A percentile compares a stretch with the other conserved stretches of the same genome.
Evolutionary conservation across 2,113 vertebrate genomes (phyloP).

Genomic region (Tonatia bakeri): DNA sequence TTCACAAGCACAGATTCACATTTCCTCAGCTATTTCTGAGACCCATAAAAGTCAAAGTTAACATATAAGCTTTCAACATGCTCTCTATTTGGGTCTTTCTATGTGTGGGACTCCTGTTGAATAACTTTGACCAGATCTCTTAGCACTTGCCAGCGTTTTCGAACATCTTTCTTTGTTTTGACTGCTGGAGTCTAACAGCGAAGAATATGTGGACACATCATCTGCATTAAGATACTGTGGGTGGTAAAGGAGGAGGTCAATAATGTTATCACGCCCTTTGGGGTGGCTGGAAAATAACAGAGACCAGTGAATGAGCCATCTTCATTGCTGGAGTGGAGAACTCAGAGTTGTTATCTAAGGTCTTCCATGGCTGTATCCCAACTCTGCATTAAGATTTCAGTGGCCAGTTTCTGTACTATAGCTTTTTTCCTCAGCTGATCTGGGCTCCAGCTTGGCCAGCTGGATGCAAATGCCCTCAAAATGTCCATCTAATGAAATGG

Average conservation of each 20-base stretch:
- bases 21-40: neutral
- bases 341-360: slow-evolving; percentile 97
- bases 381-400: slow-evolving; percentile 98
- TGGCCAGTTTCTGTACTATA: slow-evolving; percentile 85
- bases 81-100: neutral
- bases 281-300: slow-evolving; percentile 90
- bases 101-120: neutral
- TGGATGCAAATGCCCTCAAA: neutral
- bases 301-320: slow-evolving; percentile 97
- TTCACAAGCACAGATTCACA: neutral
- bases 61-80: neutral
- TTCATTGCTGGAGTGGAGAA: slow-evolving; percentile 95
- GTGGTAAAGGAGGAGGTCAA: slow-evolving; percentile 96
- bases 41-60: neutral
- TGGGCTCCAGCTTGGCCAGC: neutral
- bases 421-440: neutral
- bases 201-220: neutral
- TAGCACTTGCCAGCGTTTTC: neutral
- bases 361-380: slow-evolving; percentile 96
- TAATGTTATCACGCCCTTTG: slow-evolving; percentile 95
- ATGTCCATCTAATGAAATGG: neutral
- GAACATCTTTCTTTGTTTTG: neutral
- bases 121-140: neutral
- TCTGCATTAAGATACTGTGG: slow-evolving; percentile 84
- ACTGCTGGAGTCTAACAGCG: neutral